These are phyloP conservation scores for Dasysyrphus albostriatus DNA, from an alignment of 2,888 invertebrate genomes.

Conservation along the genomic window DNA sequence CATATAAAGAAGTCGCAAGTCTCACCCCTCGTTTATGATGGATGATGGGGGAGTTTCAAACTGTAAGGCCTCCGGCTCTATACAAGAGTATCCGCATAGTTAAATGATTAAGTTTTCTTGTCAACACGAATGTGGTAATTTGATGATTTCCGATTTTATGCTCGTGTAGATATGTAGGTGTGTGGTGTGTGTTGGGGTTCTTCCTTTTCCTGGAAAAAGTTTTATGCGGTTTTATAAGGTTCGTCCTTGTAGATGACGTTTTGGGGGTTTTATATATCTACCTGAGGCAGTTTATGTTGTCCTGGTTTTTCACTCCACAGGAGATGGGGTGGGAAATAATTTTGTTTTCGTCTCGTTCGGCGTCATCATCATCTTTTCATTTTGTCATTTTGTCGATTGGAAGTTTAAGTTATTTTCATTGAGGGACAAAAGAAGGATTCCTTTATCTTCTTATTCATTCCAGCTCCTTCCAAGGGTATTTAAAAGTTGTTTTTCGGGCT, in stretches of 20 bases:
- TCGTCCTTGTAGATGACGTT: constrained; percentile 44
- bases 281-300: constrained; percentile 38
- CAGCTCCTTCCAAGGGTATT: constrained; percentile 33
- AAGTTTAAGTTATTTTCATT: constrained; percentile 51
- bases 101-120: constrained; percentile 70
- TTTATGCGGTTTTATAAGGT: constrained; percentile 62
- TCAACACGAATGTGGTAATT: constrained; percentile 71
- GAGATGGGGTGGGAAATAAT: constrained; percentile 9
- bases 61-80: constrained; percentile 36
- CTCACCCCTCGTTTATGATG: background rate
- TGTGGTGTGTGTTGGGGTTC: constrained; percentile 13
- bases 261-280: constrained; percentile 1
- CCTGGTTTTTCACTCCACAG: constrained; percentile 5
- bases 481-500: constrained; percentile 62
- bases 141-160: constrained; percentile 66
- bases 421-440: constrained; percentile 44
- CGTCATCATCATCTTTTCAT: background rate
- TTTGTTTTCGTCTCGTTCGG: background rate
- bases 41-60: background rate
- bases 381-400: constrained; percentile 39
- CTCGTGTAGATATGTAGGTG: background rate
- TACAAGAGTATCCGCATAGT: constrained; percentile 29
- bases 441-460: background rate
- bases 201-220: constrained; percentile 70
- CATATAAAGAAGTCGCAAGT: background rate